Evolutionary conservation across 2,888 invertebrate genomes (phyloP).

Genomic region (Aphodius granarius): DNA sequence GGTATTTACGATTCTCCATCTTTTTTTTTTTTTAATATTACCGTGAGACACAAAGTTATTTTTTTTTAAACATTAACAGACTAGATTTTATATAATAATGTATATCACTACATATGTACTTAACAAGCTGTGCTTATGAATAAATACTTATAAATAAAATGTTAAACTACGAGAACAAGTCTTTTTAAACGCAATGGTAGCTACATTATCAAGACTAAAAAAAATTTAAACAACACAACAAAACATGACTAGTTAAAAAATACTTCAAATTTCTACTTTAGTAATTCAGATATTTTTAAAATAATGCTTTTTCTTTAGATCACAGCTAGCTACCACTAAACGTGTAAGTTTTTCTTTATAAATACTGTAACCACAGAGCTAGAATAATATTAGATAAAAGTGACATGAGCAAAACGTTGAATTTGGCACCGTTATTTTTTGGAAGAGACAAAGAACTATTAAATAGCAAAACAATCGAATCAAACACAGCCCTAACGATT

Average conservation of each 20-base stretch:
- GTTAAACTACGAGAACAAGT: conserved; percentile 2
- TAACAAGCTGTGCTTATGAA: conserved; percentile 37
- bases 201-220: not conserved
- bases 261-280: not conserved
- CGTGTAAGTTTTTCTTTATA: conserved; percentile 17
- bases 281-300: conserved; percentile 34
- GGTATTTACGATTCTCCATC: conserved; percentile 37
- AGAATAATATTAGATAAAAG: not conserved
- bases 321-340: conserved; percentile 46
- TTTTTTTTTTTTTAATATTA: conserved; percentile 6
- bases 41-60: not conserved
- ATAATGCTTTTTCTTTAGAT: conserved; percentile 37
- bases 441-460: not conserved
- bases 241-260: not conserved
- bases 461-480: conserved; percentile 16
- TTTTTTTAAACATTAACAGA: conserved; percentile 20
- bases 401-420: not conserved
- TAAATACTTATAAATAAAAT: conserved; percentile 14
- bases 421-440: not conserved
- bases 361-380: not conserved
- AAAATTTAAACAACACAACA: not conserved
- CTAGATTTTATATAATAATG: conserved; percentile 40
- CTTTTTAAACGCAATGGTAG: conserved; percentile 12
- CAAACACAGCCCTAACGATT: not conserved
- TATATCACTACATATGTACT: conserved; percentile 35